Percentiles rank a stretch among this genome's conserved stretches.
Evolutionary conservation across 2,797 vertebrate genomes (phyloP).

Genomic region (Octomys mimax): DNA sequence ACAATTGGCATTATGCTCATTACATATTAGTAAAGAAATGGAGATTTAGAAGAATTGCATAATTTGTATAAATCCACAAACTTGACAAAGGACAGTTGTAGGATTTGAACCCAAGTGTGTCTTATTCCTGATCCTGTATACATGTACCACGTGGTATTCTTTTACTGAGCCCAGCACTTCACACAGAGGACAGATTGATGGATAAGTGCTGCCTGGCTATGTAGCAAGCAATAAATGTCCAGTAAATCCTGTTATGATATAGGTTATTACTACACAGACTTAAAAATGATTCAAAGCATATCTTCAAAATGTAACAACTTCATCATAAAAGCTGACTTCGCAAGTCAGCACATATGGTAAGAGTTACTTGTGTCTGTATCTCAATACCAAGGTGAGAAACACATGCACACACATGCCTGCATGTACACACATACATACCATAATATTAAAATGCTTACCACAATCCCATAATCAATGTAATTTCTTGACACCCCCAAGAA

Average conservation of each 20-base stretch:
- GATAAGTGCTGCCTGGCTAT: slow-evolving; percentile 35
- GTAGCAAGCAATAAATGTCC: slow-evolving; percentile 67
- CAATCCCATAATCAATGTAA: neutral
- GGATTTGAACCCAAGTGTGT: neutral
- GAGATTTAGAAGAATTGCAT: neutral
- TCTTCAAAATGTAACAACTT: slow-evolving; percentile 75
- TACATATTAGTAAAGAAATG: neutral
- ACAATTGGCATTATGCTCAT: neutral
- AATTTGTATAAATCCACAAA: neutral
- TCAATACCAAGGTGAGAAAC: neutral
- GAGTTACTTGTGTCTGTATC: neutral
- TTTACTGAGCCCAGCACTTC: slow-evolving; percentile 40
- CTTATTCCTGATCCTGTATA: neutral
- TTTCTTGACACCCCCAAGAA: neutral
- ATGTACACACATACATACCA: neutral
- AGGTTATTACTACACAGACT: slow-evolving; percentile 77
- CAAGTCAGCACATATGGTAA: slow-evolving; percentile 69
- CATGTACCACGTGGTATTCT: neutral
- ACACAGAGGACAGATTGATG: slow-evolving; percentile 47
- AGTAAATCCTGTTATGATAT: slow-evolving; percentile 72
- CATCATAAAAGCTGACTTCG: slow-evolving; percentile 68
- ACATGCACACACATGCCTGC: neutral
- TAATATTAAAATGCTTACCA: neutral
- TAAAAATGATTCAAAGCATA: slow-evolving; percentile 81
- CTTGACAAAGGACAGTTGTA: neutral